Conservation (phyloP, 2,113 vertebrate genomes). For the Cinclus mexicanus region DNA sequence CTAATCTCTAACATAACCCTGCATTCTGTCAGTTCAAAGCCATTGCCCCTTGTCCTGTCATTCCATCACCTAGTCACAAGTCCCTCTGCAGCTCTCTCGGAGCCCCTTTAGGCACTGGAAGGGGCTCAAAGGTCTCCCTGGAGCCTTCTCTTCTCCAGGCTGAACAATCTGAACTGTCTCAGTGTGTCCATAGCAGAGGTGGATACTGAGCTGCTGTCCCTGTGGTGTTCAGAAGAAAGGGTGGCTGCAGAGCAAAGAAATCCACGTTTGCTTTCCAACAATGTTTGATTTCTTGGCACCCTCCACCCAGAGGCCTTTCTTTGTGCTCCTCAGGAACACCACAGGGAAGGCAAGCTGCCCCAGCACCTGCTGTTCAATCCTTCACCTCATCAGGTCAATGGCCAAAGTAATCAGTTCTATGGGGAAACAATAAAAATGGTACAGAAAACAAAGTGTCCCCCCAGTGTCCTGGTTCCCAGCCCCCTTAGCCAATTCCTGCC, state of each 20-base stretch:
- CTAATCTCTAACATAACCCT: background rate
- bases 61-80: background rate
- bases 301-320: background rate
- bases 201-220: background rate
- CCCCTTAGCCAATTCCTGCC: background rate
- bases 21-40: background rate
- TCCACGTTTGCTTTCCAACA: background rate
- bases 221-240: background rate
- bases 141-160: background rate
- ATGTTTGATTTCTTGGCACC: background rate
- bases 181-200: rapidly evolving
- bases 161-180: background rate
- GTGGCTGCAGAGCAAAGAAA: background rate
- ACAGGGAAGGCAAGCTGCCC: constrained; percentile 27
- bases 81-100: background rate
- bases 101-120: background rate
- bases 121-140: background rate
- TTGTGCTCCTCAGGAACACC: background rate
- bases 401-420: background rate
- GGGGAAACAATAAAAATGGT: constrained; percentile 4
- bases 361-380: background rate
- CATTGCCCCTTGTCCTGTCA: background rate
- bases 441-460: background rate
- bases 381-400: background rate
- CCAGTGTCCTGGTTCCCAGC: background rate